A percentile compares a stretch with the other conserved stretches of the same genome.
Evolutionary conservation across 2,797 vertebrate genomes (phyloP).

Genomic region (Petrocephalus schoutedeni): DNA sequence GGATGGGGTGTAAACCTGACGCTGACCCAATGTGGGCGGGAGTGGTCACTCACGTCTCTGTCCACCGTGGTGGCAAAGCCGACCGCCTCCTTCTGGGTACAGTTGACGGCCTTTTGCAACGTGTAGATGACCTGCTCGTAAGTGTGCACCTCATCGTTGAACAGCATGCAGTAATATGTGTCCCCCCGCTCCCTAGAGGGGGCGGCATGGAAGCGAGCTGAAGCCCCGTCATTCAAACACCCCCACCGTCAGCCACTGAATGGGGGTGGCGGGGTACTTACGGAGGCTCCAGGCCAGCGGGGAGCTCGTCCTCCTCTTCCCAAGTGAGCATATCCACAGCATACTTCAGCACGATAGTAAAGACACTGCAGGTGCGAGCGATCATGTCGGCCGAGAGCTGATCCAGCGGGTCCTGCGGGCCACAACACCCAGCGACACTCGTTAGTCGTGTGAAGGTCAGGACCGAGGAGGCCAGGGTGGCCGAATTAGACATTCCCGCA

Average conservation of each 20-base stretch:
- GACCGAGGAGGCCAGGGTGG: background rate
- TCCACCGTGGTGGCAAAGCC: slow-evolving; percentile 94
- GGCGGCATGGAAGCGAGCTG: background rate
- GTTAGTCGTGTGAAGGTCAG: background rate
- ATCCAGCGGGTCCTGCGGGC: slow-evolving; percentile 77
- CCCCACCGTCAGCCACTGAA: background rate
- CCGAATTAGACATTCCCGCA: background rate
- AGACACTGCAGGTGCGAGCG: slow-evolving; percentile 78
- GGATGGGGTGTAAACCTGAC: slow-evolving; percentile 12
- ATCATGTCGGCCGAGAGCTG: slow-evolving; percentile 82
- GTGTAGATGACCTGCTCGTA: slow-evolving; percentile 99
- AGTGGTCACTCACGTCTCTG: slow-evolving; percentile 77
- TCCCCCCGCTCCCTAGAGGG: slow-evolving; percentile 71
- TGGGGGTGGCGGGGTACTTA: slow-evolving; percentile 48
- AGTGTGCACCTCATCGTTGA: slow-evolving; percentile 96
- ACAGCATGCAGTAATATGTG: slow-evolving; percentile 93
- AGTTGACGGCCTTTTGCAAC: slow-evolving; percentile 93
- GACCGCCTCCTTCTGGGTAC: slow-evolving; percentile 90
- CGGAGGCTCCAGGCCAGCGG: slow-evolving; percentile 74
- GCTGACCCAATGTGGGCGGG: background rate
- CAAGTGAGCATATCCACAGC: slow-evolving; percentile 91
- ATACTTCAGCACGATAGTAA: slow-evolving; percentile 85
- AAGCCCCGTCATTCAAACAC: background rate
- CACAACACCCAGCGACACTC: background rate
- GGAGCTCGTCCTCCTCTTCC: slow-evolving; percentile 85